Base-by-base conservation (phyloP, 2,888 invertebrate genomes). In the Drosophila nigritarsus region DNA sequence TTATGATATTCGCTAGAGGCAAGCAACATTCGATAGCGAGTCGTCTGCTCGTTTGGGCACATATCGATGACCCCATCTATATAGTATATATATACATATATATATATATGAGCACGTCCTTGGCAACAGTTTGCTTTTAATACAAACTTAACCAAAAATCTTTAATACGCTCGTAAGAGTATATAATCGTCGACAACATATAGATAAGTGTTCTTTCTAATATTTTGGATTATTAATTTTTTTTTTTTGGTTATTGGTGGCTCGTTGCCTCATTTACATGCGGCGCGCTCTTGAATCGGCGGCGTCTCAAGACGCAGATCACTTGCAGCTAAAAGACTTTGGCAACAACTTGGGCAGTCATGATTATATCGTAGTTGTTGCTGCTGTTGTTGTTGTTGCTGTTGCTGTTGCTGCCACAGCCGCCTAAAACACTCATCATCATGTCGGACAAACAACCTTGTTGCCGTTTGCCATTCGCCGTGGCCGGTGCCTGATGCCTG, bases 361-460 rank as follows among this genome's bases (percentile, higher is more conserved):
- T 85, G 88, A 87, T 78, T 86, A 75, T 61, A 64, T 63, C 72
- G 75, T 73, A 56, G 79, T 73, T 69, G 73, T 49, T 56, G 67
- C 55, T 65, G 69, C 38, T 66, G 73, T 68, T 58, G 78, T 72
- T 68, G 78, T 72, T 68, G 71, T 18, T 70, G 72, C 24, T 24
- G 24, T 5, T 69, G 56, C 1, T 38, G 56, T 62, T 74, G 80
- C 62, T 77, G 69, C 70, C 60, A 66, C 75, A 83, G 78, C 80
- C 84, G 87, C 82, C 87, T 88, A 76, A 88, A 86, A 89, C 89
- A 87, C 86, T 87, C 86, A 87, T 89, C 89, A 87, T 87, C 89
- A 87, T 87, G 86, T 87, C 86, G 89, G 84, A 87, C 86, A 87
- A 87, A 89, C 89, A 87, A 87, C 87, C 89, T 86, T 86, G 89